These are phyloP conservation scores for Craniophora ligustri DNA, from an alignment of 2,888 invertebrate genomes.

Conservation along the genomic window DNA sequence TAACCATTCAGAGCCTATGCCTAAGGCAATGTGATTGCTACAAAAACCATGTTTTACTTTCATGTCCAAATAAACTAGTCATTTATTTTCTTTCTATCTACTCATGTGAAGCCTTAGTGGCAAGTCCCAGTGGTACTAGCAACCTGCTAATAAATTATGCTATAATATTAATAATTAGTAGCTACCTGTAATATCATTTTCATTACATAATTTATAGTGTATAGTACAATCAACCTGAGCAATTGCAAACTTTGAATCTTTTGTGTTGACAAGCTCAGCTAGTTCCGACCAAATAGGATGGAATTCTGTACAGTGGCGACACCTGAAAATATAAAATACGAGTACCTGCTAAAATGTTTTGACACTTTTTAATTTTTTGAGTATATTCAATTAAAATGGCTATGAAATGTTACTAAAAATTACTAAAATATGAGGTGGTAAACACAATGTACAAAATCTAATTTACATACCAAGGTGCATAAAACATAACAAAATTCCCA, in stretches of 20 bases:
- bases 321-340: constrained; percentile 87
- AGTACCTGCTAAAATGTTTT: too few species aligned
- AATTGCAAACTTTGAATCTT: constrained; percentile 90
- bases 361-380: too few species aligned
- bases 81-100: too few species aligned
- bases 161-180: constrained; percentile 20
- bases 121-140: too few species aligned
- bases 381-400: too few species aligned
- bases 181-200: constrained; percentile 92
- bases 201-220: constrained; percentile 91
- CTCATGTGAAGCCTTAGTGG: too few species aligned
- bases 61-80: too few species aligned
- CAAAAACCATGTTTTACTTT: too few species aligned
- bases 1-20: too few species aligned
- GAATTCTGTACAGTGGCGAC: constrained; percentile 94
- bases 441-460: constrained; percentile 37
- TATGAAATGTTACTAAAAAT: too few species aligned
- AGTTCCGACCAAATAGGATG: constrained; percentile 93
- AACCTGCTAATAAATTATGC: too few species aligned
- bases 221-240: constrained; percentile 94
- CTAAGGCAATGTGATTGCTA: too few species aligned
- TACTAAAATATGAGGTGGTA: background rate
- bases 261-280: constrained; percentile 91
- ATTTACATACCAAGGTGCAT: constrained; percentile 92
- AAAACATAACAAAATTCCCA: constrained; percentile 94